Conservation (phyloP, 2,113 vertebrate genomes). For the Gavia stellata region DNA sequence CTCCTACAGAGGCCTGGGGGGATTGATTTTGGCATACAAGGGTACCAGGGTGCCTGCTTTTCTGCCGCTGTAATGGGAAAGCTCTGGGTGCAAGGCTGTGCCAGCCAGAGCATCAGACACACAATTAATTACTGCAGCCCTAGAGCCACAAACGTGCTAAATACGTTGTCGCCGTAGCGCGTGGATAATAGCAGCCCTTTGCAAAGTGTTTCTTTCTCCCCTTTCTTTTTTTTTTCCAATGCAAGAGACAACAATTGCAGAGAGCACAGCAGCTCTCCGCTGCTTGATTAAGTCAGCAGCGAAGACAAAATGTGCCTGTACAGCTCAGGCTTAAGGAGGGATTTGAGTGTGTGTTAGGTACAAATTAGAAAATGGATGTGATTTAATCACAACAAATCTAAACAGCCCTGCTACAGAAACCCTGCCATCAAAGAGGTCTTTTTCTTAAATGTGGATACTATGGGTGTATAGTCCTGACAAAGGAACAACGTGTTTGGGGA, state of each 20-base stretch:
- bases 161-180: not conserved
- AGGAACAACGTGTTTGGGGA: not conserved
- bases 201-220: constrained; percentile 18
- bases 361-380: constrained; percentile 57
- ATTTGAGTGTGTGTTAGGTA: constrained; percentile 37
- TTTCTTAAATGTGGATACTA: not conserved
- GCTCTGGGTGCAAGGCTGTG: not conserved
- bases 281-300: constrained; percentile 49
- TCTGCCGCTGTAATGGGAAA: not conserved
- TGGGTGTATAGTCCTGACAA: not conserved
- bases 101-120: not conserved
- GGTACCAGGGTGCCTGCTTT: not conserved
- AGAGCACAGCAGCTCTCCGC: not conserved
- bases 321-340: constrained; percentile 25
- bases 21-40: not conserved
- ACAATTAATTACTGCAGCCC: constrained; percentile 37
- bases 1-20: not conserved
- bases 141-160: not conserved
- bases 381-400: constrained; percentile 45
- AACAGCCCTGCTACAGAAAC: not conserved
- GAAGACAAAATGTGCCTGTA: constrained; percentile 14
- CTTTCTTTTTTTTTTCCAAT: not conserved
- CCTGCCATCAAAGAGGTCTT: not conserved
- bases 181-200: constrained; percentile 7
- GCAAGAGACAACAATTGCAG: constrained; percentile 15